Percentiles rank a stretch among this genome's conserved stretches.
phyloP scores from a whole-genome alignment of 2,797 vertebrate species.

The Sebastiscus tertius region DNA sequence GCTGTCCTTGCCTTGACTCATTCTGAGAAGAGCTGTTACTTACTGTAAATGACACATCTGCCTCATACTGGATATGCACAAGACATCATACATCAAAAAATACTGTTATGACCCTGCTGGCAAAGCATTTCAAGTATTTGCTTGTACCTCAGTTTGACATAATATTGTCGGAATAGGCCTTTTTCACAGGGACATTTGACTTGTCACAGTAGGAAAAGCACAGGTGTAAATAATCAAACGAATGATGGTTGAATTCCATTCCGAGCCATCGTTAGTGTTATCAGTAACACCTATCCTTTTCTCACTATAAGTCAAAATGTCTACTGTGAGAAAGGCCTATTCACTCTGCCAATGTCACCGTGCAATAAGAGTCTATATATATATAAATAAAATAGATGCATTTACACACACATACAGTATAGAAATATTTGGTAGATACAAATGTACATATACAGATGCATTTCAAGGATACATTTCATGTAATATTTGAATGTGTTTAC shows the following conservation, averaged over 20 bases:
- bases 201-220: too few species aligned
- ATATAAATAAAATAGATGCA: not conserved
- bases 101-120: not conserved
- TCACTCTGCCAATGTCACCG: too few species aligned
- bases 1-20: not conserved
- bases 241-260: too few species aligned
- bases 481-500: not conserved
- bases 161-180: too few species aligned
- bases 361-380: too few species aligned
- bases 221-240: too few species aligned
- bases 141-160: not conserved
- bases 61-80: not conserved
- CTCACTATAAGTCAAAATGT: too few species aligned
- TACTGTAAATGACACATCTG: not conserved
- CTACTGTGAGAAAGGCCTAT: too few species aligned
- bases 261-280: too few species aligned
- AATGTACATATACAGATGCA: not conserved
- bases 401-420: not conserved
- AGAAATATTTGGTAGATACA: not conserved
- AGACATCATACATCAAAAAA: not conserved
- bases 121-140: not conserved
- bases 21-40: not conserved
- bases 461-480: not conserved
- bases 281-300: too few species aligned
- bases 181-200: too few species aligned